Percentiles rank a stretch among this genome's conserved stretches.
phyloP scores from a whole-genome alignment of 2,888 invertebrate genomes.

The Cataglyphis rosenhaueri region DNA sequence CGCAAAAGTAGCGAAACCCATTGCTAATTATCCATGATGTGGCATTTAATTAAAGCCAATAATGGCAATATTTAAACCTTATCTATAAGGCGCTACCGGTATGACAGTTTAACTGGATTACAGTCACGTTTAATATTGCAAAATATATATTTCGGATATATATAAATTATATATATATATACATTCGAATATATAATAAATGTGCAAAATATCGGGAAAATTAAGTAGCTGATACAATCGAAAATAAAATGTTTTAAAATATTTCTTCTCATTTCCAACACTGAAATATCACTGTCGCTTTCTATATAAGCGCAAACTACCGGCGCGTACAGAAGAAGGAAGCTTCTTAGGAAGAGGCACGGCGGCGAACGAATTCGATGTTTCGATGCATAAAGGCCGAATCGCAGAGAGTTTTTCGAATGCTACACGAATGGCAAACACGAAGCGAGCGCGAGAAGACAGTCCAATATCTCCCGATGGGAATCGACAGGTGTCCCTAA shows the following conservation, averaged over 20 bases:
- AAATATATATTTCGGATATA: not conserved
- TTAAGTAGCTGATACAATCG: not conserved
- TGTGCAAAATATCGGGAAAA: not conserved
- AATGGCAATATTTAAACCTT: conserved; percentile 65
- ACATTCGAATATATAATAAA: not conserved
- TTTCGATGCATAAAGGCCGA: conserved; percentile 34
- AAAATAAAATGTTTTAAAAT: not conserved
- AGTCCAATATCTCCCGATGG: conserved; percentile 76
- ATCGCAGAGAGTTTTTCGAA: conserved; percentile 29
- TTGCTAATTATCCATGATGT: conserved; percentile 79
- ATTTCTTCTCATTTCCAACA: not conserved
- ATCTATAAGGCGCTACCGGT: not conserved
- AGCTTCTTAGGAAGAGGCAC: not conserved
- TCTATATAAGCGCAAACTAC: not conserved
- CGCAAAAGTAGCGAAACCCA: conserved; percentile 78
- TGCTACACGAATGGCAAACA: conserved; percentile 36
- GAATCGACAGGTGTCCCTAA: conserved; percentile 82
- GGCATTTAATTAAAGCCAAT: conserved; percentile 79
- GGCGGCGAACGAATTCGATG: conserved; percentile 7
- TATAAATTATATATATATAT: too few relatives aligned
- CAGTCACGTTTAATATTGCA: not conserved
- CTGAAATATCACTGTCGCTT: not conserved
- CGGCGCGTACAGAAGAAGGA: too few relatives aligned
- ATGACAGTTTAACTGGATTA: not conserved
- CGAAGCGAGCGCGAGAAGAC: conserved; percentile 66